Evolutionary conservation across 2,797 vertebrate species (phyloP), one percentile per base, ranked within the genome.

Genomic region (Lates japonicus): DNA sequence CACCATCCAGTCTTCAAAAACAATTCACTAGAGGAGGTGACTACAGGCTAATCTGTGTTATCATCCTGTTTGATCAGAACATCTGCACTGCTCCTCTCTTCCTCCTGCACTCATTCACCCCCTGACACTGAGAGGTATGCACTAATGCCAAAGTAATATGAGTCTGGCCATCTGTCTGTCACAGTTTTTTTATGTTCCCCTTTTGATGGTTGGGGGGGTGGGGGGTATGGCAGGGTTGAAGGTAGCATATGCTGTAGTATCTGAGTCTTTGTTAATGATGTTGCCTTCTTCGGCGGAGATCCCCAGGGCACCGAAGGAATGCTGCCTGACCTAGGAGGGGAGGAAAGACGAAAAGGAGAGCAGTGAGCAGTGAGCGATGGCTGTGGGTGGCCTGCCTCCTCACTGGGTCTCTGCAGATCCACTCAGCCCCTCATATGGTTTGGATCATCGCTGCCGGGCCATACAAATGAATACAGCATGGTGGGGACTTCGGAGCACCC

Each of bases 341-440:
- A 88, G 81, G 87, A 76, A 79, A 74, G 76, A 75, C 52, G 9
- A 75, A 83, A 88, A 49, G 44, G 76, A 79, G 73, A 87, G 77
- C 77, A 57, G 70, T 54, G 73, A 87, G 77, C 77, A 57, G 70
- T 54, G 77, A 87, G 78, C 33, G 74, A 64, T 79, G 78, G 81
- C 84, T 78, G 91, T 93, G 93, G 94, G 93, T 95, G 94, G 95
- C 88, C 94, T 88, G 82, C 73, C 72, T 90, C 87, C 77, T 85
- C 88, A 71, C 82, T 62, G 80, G 85, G 65, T 87, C 88, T 93
- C 86, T 90, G 88, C 81, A 88, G 85, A 90, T 91, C 84, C 76
- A 76, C 80, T 92, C 88, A 88, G 79, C 84, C 85, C 88, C 90
- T 94, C 95, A 95, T 94, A 94, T 94, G 94, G 91, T 95, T 95